Percentiles rank a stretch among this genome's conserved stretches.
Evolutionary conservation across 2,888 invertebrate genomes (phyloP).

Genomic region (Ophion ellenae): DNA sequence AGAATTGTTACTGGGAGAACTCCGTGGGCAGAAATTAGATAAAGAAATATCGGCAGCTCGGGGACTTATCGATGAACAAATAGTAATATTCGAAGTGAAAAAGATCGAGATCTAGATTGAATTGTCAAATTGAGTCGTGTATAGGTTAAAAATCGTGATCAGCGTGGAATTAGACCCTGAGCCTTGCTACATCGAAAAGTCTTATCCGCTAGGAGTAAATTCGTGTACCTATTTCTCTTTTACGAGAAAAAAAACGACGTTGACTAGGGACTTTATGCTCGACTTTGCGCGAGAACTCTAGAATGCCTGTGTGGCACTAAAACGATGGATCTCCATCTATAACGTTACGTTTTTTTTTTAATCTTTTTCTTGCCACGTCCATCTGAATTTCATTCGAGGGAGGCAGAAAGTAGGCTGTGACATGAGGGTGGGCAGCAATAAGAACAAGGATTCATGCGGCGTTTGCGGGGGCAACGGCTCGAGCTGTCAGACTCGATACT

Average conservation of each 20-base stretch:
- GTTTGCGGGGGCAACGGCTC: constrained; percentile 96
- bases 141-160: too few species aligned
- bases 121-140: too few species aligned
- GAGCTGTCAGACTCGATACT: constrained; percentile 93
- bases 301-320: constrained; percentile 4
- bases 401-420: constrained; percentile 96
- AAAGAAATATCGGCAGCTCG: not conserved
- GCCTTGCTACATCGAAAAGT: too few species aligned
- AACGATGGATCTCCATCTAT: constrained; percentile 1
- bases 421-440: constrained; percentile 93
- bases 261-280: too few species aligned
- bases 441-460: constrained; percentile 94
- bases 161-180: too few species aligned
- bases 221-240: too few species aligned
- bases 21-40: not conserved
- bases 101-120: not conserved
- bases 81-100: not conserved
- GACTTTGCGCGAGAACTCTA: too few species aligned
- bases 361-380: constrained; percentile 13
- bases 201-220: too few species aligned
- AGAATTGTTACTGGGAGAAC: not conserved
- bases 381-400: constrained; percentile 65
- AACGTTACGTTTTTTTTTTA: constrained; percentile 46
- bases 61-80: not conserved
- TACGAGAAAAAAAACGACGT: too few species aligned